phyloP scores from a whole-genome alignment of 2,888 invertebrate genomes.

The Acronicta alni region DNA sequence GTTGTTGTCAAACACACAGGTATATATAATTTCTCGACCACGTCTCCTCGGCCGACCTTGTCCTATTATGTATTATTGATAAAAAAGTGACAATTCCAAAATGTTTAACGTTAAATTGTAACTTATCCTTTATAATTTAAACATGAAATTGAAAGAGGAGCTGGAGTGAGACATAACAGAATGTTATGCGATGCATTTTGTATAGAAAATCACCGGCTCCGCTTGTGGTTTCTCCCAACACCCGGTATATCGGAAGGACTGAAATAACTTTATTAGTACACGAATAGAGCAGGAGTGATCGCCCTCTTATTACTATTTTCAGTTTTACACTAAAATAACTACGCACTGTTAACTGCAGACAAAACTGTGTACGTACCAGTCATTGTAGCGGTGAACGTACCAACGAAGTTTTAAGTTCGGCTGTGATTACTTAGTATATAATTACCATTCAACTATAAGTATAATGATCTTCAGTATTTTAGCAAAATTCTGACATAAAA shows the following conservation, averaged over 20 bases:
- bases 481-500: too few species aligned
- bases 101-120: too few species aligned
- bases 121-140: too few species aligned
- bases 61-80: too few species aligned
- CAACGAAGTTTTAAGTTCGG: not conserved
- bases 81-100: too few species aligned
- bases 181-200: conserved; percentile 32
- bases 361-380: conserved; percentile 34
- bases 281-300: conserved; percentile 82
- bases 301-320: conserved; percentile 83
- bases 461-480: too few species aligned
- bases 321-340: conserved; percentile 74
- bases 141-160: conserved; percentile 1
- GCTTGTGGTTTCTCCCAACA: conserved; percentile 55
- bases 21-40: too few species aligned
- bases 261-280: conserved; percentile 83
- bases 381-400: conserved; percentile 3
- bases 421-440: too few species aligned
- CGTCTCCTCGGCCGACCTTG: too few species aligned
- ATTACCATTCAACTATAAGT: too few species aligned
- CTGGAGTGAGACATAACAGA: not conserved
- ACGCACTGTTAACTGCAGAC: conserved; percentile 58
- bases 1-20: too few species aligned
- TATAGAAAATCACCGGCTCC: conserved; percentile 45
- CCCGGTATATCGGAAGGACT: conserved; percentile 71